Conservation (phyloP, 2,797 vertebrate genomes). For the Cuniculus paca region DNA sequence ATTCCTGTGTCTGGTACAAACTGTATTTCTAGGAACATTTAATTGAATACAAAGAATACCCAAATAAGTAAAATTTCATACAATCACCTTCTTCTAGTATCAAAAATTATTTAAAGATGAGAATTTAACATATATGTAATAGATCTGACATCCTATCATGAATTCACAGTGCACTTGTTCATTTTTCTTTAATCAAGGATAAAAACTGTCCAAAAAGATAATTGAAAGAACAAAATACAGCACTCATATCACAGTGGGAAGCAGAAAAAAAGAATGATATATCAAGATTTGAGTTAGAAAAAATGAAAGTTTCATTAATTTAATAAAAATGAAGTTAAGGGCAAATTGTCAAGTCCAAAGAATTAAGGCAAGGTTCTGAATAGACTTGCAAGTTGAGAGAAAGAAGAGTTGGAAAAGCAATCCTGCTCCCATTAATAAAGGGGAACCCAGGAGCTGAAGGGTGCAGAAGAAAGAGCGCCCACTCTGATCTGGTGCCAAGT, state of each 20-base stretch:
- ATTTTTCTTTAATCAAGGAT: constrained; percentile 59
- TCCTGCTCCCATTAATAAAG: background rate
- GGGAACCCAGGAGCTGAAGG: rapidly evolving
- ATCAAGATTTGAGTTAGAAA: constrained; percentile 31
- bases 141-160: background rate
- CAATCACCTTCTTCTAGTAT: background rate
- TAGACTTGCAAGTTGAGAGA: background rate
- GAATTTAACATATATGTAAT: constrained; percentile 10
- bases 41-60: background rate
- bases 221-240: constrained; percentile 49
- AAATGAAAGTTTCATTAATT: constrained; percentile 56
- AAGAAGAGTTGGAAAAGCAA: background rate
- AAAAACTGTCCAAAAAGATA: constrained; percentile 45
- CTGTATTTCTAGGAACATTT: background rate
- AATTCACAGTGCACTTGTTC: background rate
- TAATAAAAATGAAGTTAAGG: constrained; percentile 55
- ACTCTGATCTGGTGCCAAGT: background rate
- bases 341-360: background rate
- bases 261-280: constrained; percentile 26
- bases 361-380: background rate
- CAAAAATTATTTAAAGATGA: background rate
- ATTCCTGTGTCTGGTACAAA: background rate
- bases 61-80: background rate
- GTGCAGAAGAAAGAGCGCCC: background rate
- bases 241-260: background rate